These are phyloP conservation scores for Lepidurus couesii DNA, from an alignment of 1,140 invertebrate genomes.

Conservation along the genomic window DNA sequence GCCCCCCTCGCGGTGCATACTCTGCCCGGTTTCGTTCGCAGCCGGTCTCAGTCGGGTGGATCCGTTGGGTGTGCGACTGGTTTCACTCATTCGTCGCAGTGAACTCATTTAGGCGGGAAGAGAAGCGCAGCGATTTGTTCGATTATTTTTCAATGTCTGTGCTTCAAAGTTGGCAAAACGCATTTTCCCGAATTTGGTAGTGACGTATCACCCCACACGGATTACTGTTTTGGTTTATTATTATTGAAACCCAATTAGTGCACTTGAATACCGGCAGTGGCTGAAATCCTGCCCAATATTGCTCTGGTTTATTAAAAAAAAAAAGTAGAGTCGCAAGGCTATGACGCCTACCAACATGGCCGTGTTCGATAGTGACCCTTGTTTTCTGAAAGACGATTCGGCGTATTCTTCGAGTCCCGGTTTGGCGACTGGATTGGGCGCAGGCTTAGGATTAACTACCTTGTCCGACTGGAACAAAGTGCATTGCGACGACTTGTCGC, in stretches of 20 bases:
- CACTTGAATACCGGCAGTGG: neutral
- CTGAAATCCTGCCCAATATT: neutral
- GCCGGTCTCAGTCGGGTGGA: slow-evolving; percentile 5
- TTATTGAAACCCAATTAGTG: neutral
- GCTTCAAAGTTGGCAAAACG: neutral
- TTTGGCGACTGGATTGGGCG: neutral
- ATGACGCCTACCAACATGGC: slow-evolving; percentile 3
- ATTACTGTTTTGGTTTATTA: neutral
- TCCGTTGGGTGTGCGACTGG: neutral
- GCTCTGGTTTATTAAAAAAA: neutral
- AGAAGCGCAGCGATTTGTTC: neutral
- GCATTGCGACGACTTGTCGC: neutral
- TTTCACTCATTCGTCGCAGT: neutral
- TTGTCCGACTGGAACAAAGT: neutral
- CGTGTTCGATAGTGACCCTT: slow-evolving; percentile 2
- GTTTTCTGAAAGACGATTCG: slow-evolving; percentile 16
- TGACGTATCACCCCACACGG: neutral
- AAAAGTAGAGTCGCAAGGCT: neutral
- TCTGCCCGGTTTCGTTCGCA: neutral
- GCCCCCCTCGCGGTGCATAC: neutral
- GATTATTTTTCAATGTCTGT: neutral
- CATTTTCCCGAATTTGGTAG: neutral
- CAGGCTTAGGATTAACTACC: neutral
- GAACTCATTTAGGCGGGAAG: slow-evolving; percentile 11
- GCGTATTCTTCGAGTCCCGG: neutral